Conservation (phyloP, 2,113 vertebrate genomes). For the Ciconia maguari region DNA sequence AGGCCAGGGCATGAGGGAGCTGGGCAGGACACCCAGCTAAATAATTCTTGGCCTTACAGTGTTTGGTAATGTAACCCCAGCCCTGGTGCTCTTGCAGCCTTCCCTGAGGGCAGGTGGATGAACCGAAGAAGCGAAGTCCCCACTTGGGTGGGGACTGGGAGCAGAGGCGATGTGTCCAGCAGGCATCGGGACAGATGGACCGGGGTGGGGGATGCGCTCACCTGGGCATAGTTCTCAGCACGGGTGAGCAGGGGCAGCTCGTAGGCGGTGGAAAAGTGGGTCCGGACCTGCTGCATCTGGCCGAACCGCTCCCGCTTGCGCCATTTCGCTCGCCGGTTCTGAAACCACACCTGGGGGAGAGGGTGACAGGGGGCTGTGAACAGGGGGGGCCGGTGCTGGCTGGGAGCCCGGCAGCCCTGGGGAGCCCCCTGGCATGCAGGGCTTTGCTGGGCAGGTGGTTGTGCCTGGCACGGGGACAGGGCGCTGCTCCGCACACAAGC, state of each 20-base stretch:
- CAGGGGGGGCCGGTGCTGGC: fast-evolving
- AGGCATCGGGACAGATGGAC: neutral
- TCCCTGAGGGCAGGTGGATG: neutral
- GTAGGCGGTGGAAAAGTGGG: conserved; percentile 94
- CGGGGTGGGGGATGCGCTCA: conserved; percentile 5
- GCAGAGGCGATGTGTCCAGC: neutral
- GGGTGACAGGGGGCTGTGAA: neutral
- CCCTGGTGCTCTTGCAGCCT: fast-evolving
- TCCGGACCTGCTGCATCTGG: conserved; percentile 99
- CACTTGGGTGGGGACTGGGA: neutral
- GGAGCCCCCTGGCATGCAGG: neutral
- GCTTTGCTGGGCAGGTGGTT: neutral
- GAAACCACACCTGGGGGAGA: conserved; percentile 92
- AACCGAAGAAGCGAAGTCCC: fast-evolving
- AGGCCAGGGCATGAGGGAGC: neutral
- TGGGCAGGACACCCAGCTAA: neutral
- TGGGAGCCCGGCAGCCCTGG: neutral
- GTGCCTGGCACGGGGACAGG: neutral
- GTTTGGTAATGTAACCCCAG: neutral
- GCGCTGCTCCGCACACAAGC: neutral
- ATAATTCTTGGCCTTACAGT: neutral
- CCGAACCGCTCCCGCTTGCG: conserved; percentile 96
- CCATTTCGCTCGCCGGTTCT: conserved; percentile 97
- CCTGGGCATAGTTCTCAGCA: conserved; percentile 97
- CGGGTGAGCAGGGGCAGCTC: conserved; percentile 94